Conservation (phyloP, 1,140 invertebrate genomes). For the Sinella curviseta region DNA sequence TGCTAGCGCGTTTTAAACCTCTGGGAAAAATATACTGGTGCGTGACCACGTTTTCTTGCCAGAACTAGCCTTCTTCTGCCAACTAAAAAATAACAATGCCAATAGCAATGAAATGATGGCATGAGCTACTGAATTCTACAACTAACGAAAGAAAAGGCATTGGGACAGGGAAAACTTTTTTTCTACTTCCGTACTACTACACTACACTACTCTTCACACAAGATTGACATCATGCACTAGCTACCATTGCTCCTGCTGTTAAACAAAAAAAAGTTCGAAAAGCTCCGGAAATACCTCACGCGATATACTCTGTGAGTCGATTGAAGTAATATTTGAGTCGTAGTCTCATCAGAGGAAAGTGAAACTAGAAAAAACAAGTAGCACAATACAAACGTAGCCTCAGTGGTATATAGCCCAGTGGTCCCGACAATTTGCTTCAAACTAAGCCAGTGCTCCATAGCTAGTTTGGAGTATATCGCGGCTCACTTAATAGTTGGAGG, state of each 20-base stretch:
- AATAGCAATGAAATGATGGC: not conserved
- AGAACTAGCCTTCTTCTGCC: not conserved
- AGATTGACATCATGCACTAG: slow-evolving; percentile 10
- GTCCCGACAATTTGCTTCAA: too few species aligned
- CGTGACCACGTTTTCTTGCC: slow-evolving; percentile 12
- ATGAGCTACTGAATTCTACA: too few species aligned
- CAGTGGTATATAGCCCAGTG: too few species aligned
- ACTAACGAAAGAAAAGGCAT: not conserved
- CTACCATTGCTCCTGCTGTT: not conserved
- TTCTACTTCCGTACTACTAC: not conserved
- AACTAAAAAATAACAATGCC: slow-evolving; percentile 10
- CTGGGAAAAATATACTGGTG: not conserved
- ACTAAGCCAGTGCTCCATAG: too few species aligned
- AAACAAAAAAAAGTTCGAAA: too few species aligned
- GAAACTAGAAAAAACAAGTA: too few species aligned
- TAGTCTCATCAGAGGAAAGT: too few species aligned
- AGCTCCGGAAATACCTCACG: not conserved
- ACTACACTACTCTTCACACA: too few species aligned
- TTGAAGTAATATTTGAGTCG: too few species aligned
- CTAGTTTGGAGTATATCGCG: too few species aligned
- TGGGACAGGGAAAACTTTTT: not conserved
- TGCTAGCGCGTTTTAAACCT: too few species aligned
- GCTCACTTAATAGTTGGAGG: not conserved
- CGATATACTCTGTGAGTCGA: not conserved
- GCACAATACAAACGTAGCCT: too few species aligned